Evolutionary conservation across 2,888 invertebrate species (phyloP).

Genomic region (Andrena flavipes): DNA sequence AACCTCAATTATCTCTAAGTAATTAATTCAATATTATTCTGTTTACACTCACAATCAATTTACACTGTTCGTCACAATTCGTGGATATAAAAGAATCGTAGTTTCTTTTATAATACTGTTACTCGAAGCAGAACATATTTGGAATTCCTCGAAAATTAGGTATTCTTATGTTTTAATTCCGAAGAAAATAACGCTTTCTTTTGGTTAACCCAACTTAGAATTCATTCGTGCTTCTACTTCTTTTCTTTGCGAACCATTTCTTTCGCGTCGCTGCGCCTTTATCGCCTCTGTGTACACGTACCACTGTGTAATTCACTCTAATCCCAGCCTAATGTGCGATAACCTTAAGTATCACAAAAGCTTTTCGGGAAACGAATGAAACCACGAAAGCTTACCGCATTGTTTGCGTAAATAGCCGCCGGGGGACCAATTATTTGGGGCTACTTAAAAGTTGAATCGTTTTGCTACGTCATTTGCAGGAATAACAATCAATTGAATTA

Average conservation of each 20-base stretch:
- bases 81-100: no score
- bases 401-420: constrained; percentile 16
- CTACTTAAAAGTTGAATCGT: background rate
- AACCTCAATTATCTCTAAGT: no score
- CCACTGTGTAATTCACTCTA: constrained; percentile 49
- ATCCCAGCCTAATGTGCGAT: constrained; percentile 58
- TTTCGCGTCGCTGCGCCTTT: constrained; percentile 34
- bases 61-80: no score
- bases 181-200: background rate
- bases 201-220: background rate
- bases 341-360: constrained; percentile 56
- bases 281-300: constrained; percentile 26
- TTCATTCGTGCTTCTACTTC: background rate
- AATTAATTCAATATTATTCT: no score
- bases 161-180: background rate
- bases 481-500: no score
- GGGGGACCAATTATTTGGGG: constrained; percentile 20
- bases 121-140: background rate
- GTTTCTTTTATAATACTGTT: background rate
- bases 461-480: background rate
- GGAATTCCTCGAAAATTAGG: background rate
- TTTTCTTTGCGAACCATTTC: constrained; percentile 28
- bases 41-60: no score
- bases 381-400: constrained; percentile 7
- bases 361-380: constrained; percentile 46